Evolutionary conservation across 2,113 vertebrate genomes (phyloP).

Genomic region (Phocoena phocoena): DNA sequence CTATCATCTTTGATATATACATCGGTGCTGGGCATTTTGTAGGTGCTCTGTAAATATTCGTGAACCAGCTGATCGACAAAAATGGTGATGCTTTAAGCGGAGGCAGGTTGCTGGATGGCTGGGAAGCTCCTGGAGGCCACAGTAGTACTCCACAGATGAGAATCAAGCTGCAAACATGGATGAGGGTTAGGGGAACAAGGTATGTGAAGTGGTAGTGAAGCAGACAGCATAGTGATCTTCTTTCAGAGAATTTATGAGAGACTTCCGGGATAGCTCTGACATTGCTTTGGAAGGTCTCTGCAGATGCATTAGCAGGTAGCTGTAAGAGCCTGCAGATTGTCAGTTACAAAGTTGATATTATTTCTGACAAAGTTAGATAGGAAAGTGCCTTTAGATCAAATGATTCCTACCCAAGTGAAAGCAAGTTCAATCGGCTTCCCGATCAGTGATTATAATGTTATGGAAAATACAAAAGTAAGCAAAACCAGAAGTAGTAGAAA

Average conservation of each 20-base stretch:
- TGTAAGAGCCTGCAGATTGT: background rate
- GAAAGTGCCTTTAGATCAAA: background rate
- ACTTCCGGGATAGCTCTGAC: too few species aligned
- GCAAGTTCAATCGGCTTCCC: background rate
- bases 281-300: background rate
- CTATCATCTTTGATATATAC: background rate
- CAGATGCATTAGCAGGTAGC: background rate
- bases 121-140: background rate
- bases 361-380: background rate
- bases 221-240: background rate
- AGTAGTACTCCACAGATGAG: background rate
- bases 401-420: background rate
- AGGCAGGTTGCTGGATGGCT: background rate
- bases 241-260: background rate
- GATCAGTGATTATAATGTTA: background rate
- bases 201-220: background rate
- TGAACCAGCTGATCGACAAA: background rate
- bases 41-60: background rate
- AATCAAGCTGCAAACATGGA: too few species aligned
- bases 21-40: rapidly evolving
- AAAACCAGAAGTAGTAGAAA: background rate
- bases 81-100: background rate
- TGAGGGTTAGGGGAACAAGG: background rate
- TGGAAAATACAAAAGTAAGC: background rate
- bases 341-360: background rate